Base-by-base conservation (phyloP, 2,113 vertebrate genomes). In the Vidua macroura region DNA sequence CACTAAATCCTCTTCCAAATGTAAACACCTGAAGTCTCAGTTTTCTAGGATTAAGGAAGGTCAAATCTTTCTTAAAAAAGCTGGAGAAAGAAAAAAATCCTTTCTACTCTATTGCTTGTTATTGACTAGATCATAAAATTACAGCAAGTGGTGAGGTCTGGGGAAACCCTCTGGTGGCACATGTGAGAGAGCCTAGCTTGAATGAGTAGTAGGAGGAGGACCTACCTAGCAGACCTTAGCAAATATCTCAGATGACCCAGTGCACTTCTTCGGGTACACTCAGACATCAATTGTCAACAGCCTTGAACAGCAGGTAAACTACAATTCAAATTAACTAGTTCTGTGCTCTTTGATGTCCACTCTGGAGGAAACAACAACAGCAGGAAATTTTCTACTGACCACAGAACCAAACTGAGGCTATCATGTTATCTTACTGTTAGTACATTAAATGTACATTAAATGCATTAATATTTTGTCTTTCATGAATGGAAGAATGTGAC, bases 101-200 rank as follows among this genome's bases (percentile, higher is more conserved):
- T 60, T 39, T 60, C 14, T 64, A 21, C 15, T 66, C 27, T 44
- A 1, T 16, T 83, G 7, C 14, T 53, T 77, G 10, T 25, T 69
- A 31, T 5, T 83, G 20, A 70, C 41, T 44, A 78, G 8, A 10
- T 74, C 31, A 35, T 39, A 60, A 60, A 60, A 53, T 77, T 37
- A 15, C 2, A 5, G 10, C 46, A 37, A 11, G 4, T 48, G 18
- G 2, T 69, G 30, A 73, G 9, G 23, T 37, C 55, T 70, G n/a
- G 5, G 13, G 8, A 41, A 86, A 41, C 3, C 3, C 24, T 49
- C n/a, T 3, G 0, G 6, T 39, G 28, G 11, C 15, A 24, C 1
- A 1, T 4, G 8, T 23, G 17, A 51, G 28, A 67, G 2, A 39
- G 6, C 6, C 4, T 35, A 44, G 8, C 8, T 21, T 35, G 27